phyloP scores from a whole-genome alignment of 2,797 vertebrate genomes.

The Sebastes taczanowskii region DNA sequence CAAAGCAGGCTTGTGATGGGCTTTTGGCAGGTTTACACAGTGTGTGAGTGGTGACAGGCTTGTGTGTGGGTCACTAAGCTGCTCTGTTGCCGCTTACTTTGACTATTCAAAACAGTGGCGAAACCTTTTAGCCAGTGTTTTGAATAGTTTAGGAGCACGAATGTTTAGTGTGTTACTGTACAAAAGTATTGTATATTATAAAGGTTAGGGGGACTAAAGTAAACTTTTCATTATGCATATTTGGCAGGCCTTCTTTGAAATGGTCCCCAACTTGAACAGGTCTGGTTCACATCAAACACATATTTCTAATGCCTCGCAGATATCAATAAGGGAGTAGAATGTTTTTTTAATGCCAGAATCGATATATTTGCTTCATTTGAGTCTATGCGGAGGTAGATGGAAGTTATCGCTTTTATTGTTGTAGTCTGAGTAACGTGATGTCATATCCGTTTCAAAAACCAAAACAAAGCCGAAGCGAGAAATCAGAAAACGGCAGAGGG shows the following conservation, averaged over 20 bases:
- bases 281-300: background rate
- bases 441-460: too few relatives aligned
- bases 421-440: too few relatives aligned
- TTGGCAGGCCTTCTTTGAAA: background rate
- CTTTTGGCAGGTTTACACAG: slow-evolving; percentile 32
- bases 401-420: too few relatives aligned
- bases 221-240: background rate
- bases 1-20: slow-evolving; percentile 59
- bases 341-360: too few relatives aligned
- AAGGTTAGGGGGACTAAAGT: background rate
- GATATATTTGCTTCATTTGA: too few relatives aligned
- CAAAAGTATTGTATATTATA: background rate
- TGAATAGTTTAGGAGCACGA: background rate
- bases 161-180: background rate
- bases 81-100: slow-evolving; percentile 57
- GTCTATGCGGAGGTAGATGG: too few relatives aligned
- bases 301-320: too few relatives aligned
- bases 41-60: slow-evolving; percentile 40
- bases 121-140: background rate
- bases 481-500: too few relatives aligned
- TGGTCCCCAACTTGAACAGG: background rate
- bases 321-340: too few relatives aligned
- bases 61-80: slow-evolving; percentile 51
- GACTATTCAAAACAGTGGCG: slow-evolving; percentile 78
- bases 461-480: too few relatives aligned